Evolutionary conservation across 2,888 invertebrate genomes (phyloP), one percentile per base, ranked within the genome.

Genomic region (Lypha dubia): DNA sequence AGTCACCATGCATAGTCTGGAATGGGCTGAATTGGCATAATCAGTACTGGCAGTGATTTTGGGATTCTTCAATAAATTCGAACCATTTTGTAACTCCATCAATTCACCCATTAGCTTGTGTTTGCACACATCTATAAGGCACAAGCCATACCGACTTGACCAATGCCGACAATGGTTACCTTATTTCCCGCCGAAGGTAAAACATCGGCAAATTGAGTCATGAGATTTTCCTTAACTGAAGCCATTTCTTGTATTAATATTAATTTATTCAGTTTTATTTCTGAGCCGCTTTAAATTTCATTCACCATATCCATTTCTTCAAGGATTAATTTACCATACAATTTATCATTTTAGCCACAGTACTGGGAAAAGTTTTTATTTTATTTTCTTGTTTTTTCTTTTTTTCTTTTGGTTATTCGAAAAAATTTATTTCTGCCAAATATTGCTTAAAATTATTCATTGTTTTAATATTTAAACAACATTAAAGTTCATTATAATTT

Each of bases 71-170:
- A 97, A 93, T 92, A 98, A 98, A 24, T 96, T 94, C 20, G 96
- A 95, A 5, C 98, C 98, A 89, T 98, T 98, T 90, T 97, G 97
- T 75, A 98, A 93, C 91, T 98, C 98, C 95, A 98, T 94, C 95
- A 97, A 94, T 92, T 98, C 98, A 0, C 98, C 98, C 88, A 95
- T 95, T 85, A 98, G 91, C 91, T 98, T 98, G 88, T 98, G 96
- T 20, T 93, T 95, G 92, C 95, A 94, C 32, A 96, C 95, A 92
- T 98, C 98, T 56, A 97, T 95, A 82, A 98, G 38, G 97, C 97
- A 87, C 96, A 96, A 1, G 97, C 97, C 97, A 98, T 98, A 86
- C 98, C 98, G 77, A 98, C 98, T 92, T 96, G 96, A 1, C 98
- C 98, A n/a, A 96, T 95, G 22, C 98, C 98, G 24, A 98, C 97